Evolutionary conservation across 2,888 invertebrate species (phyloP).

Genomic region (Malthinus flaveolus): DNA sequence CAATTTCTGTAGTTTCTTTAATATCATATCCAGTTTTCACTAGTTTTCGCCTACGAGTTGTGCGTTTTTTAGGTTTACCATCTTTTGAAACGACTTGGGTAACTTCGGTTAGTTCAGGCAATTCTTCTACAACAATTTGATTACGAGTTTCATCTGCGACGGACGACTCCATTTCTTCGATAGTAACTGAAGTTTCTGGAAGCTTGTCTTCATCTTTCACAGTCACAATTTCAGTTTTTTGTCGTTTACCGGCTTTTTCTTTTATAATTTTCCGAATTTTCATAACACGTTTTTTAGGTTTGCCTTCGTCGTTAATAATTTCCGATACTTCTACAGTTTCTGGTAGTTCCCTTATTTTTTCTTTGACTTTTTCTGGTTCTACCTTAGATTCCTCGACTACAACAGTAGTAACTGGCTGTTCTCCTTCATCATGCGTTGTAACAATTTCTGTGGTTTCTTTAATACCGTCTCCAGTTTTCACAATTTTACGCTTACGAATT

Average conservation of each 20-base stretch:
- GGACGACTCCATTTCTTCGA: constrained; percentile 20
- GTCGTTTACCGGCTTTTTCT: constrained; percentile 51
- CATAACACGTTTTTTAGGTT: constrained; percentile 48
- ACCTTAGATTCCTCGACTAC: constrained; percentile 38
- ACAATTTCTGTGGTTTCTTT: constrained; percentile 55
- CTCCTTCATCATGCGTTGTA: constrained; percentile 54
- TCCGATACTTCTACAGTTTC: constrained; percentile 36
- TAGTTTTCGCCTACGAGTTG: constrained; percentile 30
- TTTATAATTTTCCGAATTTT: constrained; percentile 53
- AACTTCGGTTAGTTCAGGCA: constrained; percentile 38
- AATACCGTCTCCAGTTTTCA: constrained; percentile 51
- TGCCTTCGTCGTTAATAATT: constrained; percentile 42
- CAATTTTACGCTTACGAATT: constrained; percentile 52
- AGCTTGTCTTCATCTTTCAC: constrained; percentile 51
- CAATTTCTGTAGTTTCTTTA: constrained; percentile 33
- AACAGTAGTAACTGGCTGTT: constrained; percentile 50
- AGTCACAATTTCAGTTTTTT: constrained; percentile 55
- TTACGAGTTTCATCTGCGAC: constrained; percentile 44
- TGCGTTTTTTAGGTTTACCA: constrained; percentile 39
- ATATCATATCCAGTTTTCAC: constrained; percentile 44
- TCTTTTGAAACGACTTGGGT: constrained; percentile 38
- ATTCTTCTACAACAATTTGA: constrained; percentile 43
- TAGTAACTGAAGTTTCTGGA: constrained; percentile 49
- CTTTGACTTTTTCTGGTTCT: constrained; percentile 44
- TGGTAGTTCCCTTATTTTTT: constrained; percentile 21